Conservation (phyloP, 1,140 invertebrate genomes). For the Druon quercuslanigerum region DNA sequence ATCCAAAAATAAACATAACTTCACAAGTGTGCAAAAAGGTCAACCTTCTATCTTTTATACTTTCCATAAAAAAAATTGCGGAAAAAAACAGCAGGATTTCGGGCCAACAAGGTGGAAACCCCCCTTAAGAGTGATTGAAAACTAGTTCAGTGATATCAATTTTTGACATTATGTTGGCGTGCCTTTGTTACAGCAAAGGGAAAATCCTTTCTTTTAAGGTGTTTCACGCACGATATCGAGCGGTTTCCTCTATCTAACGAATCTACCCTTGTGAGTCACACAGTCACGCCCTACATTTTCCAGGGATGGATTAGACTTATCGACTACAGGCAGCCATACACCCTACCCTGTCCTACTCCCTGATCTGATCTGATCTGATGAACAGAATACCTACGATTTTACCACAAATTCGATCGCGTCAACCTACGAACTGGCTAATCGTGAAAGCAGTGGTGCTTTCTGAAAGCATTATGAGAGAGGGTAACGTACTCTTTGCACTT, state of each 20-base stretch:
- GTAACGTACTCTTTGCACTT: neutral
- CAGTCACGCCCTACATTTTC: slow-evolving; percentile 34
- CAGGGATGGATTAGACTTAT: slow-evolving; percentile 33
- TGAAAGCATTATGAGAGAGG: slow-evolving; percentile 43
- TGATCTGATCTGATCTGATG: slow-evolving; percentile 21
- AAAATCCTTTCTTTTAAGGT: neutral
- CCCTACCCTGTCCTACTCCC: neutral
- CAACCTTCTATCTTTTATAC: no score
- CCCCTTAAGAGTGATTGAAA: no score
- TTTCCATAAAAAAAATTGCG: no score
- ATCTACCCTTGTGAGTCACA: slow-evolving; percentile 33
- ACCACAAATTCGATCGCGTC: slow-evolving; percentile 38
- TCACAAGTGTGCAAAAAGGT: no score
- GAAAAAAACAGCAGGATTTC: no score
- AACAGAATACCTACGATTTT: slow-evolving; percentile 53
- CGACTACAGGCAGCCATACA: slow-evolving; percentile 29
- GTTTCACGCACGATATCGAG: slow-evolving; percentile 27
- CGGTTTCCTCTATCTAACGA: slow-evolving; percentile 34
- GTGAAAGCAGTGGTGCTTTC: slow-evolving; percentile 40
- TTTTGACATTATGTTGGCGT: neutral
- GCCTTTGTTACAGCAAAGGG: neutral
- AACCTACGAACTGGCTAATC: slow-evolving; percentile 28
- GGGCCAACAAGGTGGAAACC: no score
- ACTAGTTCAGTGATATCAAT: no score
- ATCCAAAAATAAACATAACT: no score